phyloP scores from a whole-genome alignment of 2,113 vertebrate genomes.

The Coreoperca whiteheadi region DNA sequence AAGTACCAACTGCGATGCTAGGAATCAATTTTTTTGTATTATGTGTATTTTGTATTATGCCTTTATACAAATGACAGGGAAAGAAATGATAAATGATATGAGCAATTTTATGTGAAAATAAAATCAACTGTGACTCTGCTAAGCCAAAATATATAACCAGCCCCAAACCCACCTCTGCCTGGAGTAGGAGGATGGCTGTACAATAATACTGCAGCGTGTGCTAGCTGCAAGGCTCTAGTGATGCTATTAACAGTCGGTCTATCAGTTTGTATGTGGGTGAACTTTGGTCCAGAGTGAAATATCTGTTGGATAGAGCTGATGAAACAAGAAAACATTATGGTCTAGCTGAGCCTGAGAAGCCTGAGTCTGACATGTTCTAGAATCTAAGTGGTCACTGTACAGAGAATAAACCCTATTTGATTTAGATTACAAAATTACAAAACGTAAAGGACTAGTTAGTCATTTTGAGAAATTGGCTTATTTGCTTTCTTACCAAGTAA shows the following conservation, averaged over 20 bases:
- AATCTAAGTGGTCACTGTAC: not conserved
- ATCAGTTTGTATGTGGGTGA: not conserved
- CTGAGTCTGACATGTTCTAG: not conserved
- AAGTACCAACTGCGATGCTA: not conserved
- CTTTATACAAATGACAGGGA: slow-evolving; percentile 15
- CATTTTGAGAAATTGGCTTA: not conserved
- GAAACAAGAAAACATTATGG: not conserved
- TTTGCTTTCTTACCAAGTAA: not conserved
- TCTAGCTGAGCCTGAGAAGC: not conserved
- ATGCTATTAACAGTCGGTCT: not conserved
- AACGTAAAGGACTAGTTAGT: not conserved
- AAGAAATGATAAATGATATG: not conserved
- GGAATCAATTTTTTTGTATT: slow-evolving; percentile 1
- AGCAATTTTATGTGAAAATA: slow-evolving; percentile 19
- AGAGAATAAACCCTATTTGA: not conserved
- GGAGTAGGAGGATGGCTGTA: slow-evolving; percentile 9
- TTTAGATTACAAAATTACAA: not conserved
- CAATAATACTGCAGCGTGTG: not conserved
- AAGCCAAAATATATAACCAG: not conserved
- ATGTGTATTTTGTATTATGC: not conserved
- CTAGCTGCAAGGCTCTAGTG: not conserved
- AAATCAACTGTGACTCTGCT: slow-evolving; percentile 1
- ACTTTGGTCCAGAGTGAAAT: not conserved
- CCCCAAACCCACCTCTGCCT: slow-evolving; percentile 4
- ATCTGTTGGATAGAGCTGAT: not conserved